These are phyloP conservation scores for Torymus tubicola DNA, from an alignment of 2,888 invertebrate species.

Conservation along the genomic window DNA sequence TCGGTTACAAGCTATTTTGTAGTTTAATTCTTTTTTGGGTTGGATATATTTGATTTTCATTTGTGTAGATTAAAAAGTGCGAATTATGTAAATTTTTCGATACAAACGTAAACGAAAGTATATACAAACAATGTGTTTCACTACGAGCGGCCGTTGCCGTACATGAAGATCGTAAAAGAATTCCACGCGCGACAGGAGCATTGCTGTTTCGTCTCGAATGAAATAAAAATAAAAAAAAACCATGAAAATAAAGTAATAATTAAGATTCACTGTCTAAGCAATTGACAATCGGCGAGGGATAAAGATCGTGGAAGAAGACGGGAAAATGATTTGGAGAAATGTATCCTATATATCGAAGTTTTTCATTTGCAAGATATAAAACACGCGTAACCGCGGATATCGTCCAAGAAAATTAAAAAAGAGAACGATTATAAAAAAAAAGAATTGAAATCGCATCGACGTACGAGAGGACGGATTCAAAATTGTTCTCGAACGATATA, in stretches of 20 bases:
- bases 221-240: slow-evolving; percentile 27
- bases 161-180: background rate
- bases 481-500: background rate
- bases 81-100: too few species aligned
- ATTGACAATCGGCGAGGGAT: slow-evolving; percentile 52
- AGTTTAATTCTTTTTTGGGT: too few species aligned
- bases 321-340: background rate
- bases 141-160: too few species aligned
- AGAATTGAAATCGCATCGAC: background rate
- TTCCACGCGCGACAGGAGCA: slow-evolving; percentile 47
- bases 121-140: too few species aligned
- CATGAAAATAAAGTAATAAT: slow-evolving; percentile 40
- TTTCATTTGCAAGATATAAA: slow-evolving; percentile 15
- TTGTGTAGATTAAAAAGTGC: too few species aligned
- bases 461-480: background rate
- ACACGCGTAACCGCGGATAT: background rate
- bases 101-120: too few species aligned
- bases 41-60: too few species aligned
- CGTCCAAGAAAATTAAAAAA: slow-evolving; percentile 25
- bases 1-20: too few species aligned
- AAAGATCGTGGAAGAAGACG: background rate
- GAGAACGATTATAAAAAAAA: background rate
- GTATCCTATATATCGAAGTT: background rate
- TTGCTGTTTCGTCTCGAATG: slow-evolving; percentile 39
- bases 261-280: slow-evolving; percentile 48